A percentile compares a stretch with the other conserved stretches of the same genome.
These are phyloP conservation scores for Atherinomorus stipes DNA, from an alignment of 2,113 vertebrate genomes.

Conservation along the genomic window DNA sequence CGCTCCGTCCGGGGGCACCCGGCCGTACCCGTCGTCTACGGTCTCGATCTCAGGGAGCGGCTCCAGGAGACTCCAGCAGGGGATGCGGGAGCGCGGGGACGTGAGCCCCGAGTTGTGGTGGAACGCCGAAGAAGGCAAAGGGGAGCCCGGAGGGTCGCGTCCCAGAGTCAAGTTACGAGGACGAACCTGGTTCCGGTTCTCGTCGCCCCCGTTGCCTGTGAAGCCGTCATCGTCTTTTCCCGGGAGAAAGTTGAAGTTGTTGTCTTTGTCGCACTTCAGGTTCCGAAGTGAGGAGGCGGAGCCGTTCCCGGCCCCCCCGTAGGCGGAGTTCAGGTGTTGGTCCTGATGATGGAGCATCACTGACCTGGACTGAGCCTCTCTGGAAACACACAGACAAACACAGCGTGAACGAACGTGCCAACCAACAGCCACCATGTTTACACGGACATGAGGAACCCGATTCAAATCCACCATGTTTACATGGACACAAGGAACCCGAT, in stretches of 20 bases:
- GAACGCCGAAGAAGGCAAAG: conserved; percentile 24
- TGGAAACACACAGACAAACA: conserved; percentile 44
- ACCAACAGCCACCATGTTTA: neutral
- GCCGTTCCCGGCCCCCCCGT: conserved; percentile 21
- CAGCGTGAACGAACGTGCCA: neutral
- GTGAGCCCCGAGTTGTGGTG: conserved; percentile 55
- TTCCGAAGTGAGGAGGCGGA: conserved; percentile 59
- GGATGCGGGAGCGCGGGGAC: conserved; percentile 76
- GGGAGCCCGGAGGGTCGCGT: conserved; percentile 48
- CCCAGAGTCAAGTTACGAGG: conserved; percentile 64
- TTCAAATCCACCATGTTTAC: no score
- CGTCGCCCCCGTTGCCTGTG: conserved; percentile 76
- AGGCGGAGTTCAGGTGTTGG: conserved; percentile 71
- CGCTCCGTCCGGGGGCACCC: conserved; percentile 91
- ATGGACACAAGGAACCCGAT: no score
- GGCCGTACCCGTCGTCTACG: conserved; percentile 77
- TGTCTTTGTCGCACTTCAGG: conserved; percentile 85
- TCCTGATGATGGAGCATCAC: conserved; percentile 85
- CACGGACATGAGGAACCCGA: no score
- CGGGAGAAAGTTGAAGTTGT: conserved; percentile 92
- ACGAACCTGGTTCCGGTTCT: conserved; percentile 88
- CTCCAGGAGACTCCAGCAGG: conserved; percentile 81
- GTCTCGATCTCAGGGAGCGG: conserved; percentile 82
- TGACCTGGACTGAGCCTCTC: conserved; percentile 76
- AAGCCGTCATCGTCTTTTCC: conserved; percentile 61